phyloP scores from a whole-genome alignment of 1,140 invertebrate species.

The Drosophila cardini region DNA sequence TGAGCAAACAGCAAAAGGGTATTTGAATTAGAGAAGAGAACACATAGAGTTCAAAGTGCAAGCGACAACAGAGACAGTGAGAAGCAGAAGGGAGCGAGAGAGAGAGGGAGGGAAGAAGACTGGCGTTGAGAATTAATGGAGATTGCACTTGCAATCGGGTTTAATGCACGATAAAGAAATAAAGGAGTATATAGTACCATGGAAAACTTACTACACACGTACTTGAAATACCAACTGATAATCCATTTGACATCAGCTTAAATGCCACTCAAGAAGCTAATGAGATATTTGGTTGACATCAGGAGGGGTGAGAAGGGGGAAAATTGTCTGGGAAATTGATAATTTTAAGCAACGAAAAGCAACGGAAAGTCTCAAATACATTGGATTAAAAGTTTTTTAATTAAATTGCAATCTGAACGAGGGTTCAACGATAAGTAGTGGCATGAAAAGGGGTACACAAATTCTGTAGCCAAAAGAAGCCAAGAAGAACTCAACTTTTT shows the following conservation, averaged over 20 bases:
- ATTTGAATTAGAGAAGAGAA: constrained; percentile 44
- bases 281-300: constrained; percentile 54
- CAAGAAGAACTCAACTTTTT: constrained; percentile 31
- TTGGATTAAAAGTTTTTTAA: constrained; percentile 46
- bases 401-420: constrained; percentile 52
- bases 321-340: constrained; percentile 35
- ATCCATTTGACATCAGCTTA: constrained; percentile 28
- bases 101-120: background rate
- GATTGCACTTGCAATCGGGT: constrained; percentile 59
- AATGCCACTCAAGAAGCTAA: constrained; percentile 27
- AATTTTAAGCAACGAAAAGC: constrained; percentile 42
- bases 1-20: constrained; percentile 61
- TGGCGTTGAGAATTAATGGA: constrained; percentile 42
- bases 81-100: background rate
- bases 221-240: constrained; percentile 50
- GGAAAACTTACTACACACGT: constrained; percentile 4
- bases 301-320: too few species aligned
- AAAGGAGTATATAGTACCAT: constrained; percentile 3
- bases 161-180: constrained; percentile 69
- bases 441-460: background rate
- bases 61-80: background rate
- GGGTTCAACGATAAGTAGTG: too few species aligned
- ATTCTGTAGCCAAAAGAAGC: background rate
- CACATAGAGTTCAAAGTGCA: constrained; percentile 65
- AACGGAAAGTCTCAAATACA: constrained; percentile 31